phyloP scores from a whole-genome alignment of 2,113 vertebrate genomes.

The Anser brachyrhynchus region DNA sequence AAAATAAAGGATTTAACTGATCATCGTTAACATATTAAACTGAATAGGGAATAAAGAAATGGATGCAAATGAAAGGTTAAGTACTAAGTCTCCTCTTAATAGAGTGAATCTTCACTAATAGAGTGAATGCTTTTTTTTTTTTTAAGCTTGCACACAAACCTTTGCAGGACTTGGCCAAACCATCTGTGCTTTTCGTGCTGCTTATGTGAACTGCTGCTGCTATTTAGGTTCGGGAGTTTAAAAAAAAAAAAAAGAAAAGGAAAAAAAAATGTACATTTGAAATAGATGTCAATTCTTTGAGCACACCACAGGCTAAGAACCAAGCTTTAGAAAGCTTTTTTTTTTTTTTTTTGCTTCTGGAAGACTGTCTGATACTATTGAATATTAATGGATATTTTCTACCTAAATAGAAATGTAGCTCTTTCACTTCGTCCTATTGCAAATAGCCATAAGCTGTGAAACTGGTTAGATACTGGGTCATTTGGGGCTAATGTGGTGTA shows the following conservation, averaged over 20 bases:
- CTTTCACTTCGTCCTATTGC: neutral
- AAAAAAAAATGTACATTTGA: too few species aligned
- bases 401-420: neutral
- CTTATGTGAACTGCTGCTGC: neutral
- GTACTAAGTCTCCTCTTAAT: neutral
- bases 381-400: neutral
- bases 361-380: neutral
- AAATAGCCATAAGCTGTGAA: neutral
- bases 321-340: neutral
- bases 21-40: neutral
- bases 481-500: neutral
- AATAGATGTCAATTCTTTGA: neutral
- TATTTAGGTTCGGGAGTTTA: neutral
- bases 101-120: neutral
- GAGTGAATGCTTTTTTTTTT: neutral
- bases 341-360: neutral
- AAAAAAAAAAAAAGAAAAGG: neutral
- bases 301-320: neutral
- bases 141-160: neutral
- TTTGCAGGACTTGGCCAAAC: neutral
- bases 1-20: neutral
- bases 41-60: neutral
- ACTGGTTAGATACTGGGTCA: too few species aligned
- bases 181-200: neutral
- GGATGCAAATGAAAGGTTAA: neutral